These are phyloP conservation scores for Jaculus jaculus DNA, from an alignment of 2,113 vertebrate genomes.

Conservation along the genomic window DNA sequence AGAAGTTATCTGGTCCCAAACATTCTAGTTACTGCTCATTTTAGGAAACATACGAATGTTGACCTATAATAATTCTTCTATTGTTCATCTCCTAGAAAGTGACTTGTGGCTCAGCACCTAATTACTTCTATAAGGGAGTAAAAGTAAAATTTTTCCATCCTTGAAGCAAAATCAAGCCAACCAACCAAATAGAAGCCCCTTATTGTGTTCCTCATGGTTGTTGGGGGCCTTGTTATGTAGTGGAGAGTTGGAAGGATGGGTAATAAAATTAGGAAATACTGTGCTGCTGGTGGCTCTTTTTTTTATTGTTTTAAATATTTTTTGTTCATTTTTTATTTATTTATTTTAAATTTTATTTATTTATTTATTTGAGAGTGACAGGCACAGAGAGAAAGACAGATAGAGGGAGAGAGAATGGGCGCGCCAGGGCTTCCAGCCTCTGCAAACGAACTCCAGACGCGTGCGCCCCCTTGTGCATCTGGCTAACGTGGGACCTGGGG, in stretches of 20 bases:
- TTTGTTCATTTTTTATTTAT: too few relatives aligned
- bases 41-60: constrained; percentile 39
- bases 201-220: neutral
- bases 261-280: neutral
- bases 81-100: neutral
- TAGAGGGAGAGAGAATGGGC: too few relatives aligned
- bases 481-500: too few relatives aligned
- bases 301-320: too few relatives aligned
- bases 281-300: constrained; percentile 19
- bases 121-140: neutral
- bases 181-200: neutral
- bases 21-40: neutral
- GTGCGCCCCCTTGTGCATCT: too few relatives aligned
- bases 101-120: neutral
- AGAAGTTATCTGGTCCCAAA: neutral
- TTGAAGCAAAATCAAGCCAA: neutral
- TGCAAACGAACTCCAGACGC: too few relatives aligned
- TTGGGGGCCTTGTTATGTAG: neutral
- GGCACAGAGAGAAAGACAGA: too few relatives aligned
- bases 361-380: too few relatives aligned
- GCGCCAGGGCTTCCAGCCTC: too few relatives aligned
- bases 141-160: neutral
- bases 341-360: too few relatives aligned
- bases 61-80: neutral
- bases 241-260: neutral